phyloP scores from a whole-genome alignment of 2,113 vertebrate species.

The Aleadryas rufinucha region DNA sequence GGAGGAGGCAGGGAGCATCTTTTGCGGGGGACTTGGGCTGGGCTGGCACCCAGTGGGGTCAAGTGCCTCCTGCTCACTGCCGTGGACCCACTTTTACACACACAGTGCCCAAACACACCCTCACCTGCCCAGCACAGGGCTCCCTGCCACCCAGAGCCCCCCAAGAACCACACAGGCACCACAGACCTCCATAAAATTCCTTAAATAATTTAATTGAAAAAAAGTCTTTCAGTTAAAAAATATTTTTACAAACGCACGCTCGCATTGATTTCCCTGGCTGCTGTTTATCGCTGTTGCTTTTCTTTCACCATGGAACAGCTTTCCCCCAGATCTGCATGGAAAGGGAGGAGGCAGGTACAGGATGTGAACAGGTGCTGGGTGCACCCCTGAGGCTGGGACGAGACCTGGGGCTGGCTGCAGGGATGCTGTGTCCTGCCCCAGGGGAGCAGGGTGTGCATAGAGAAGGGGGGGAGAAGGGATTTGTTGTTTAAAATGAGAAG shows the following conservation, averaged over 20 bases:
- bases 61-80: neutral
- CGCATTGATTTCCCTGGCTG: constrained; percentile 71
- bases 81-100: neutral
- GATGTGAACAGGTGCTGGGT: neutral
- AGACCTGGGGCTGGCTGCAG: neutral
- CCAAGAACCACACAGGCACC: neutral
- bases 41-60: accelerated
- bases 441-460: neutral
- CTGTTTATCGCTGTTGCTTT: neutral
- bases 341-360: neutral
- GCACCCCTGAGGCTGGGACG: neutral
- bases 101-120: neutral
- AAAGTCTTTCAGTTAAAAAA: constrained; percentile 84
- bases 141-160: neutral
- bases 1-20: neutral
- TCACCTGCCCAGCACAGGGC: neutral
- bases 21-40: no score
- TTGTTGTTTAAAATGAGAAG: neutral
- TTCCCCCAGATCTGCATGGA: neutral
- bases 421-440: neutral
- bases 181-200: constrained; percentile 71
- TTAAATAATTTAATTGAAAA: constrained; percentile 95
- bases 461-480: neutral
- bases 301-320: constrained; percentile 71
- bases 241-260: constrained; percentile 85